Evolutionary conservation across 2,888 invertebrate species (phyloP).

Genomic region (Nephrotoma guestfalica): DNA sequence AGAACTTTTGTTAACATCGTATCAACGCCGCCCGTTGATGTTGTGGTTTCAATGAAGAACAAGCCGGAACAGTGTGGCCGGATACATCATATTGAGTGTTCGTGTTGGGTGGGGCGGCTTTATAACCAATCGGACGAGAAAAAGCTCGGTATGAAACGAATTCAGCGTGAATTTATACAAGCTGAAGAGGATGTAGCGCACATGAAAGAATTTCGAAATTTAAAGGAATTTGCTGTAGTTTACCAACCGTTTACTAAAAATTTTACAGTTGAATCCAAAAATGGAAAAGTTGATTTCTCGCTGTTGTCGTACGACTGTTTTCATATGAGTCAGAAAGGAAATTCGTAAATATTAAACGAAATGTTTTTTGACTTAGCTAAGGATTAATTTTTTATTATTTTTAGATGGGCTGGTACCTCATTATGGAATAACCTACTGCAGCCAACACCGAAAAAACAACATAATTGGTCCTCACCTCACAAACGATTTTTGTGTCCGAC

Average conservation of each 20-base stretch:
- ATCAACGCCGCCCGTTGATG: conserved; percentile 24
- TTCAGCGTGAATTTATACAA: conserved; percentile 13
- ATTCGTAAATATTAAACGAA: conserved; percentile 32
- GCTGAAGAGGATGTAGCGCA: conserved; percentile 34
- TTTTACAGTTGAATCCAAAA: conserved; percentile 17
- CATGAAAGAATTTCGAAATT: conserved; percentile 30
- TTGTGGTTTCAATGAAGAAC: conserved; percentile 13
- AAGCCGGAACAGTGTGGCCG: conserved; percentile 15
- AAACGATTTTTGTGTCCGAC: conserved; percentile 35
- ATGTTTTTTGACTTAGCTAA: neutral
- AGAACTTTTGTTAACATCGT: conserved; percentile 38
- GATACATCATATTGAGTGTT: conserved; percentile 17
- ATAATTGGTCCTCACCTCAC: conserved; percentile 25
- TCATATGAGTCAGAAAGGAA: conserved; percentile 39
- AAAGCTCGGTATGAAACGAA: conserved; percentile 13
- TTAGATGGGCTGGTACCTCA: conserved; percentile 31
- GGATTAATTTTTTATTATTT: neutral
- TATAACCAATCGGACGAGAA: conserved; percentile 14
- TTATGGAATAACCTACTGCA: conserved; percentile 41
- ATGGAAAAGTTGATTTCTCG: conserved; percentile 30
- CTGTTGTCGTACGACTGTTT: conserved; percentile 40
- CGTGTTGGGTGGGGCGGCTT: conserved; percentile 16
- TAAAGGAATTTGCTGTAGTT: conserved; percentile 38
- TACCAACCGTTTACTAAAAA: conserved; percentile 32
- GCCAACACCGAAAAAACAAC: conserved; percentile 32